Percentiles rank a stretch among this genome's conserved stretches.
Conservation (phyloP, 1,140 invertebrate species). For the Palaemon carinicauda region DNA sequence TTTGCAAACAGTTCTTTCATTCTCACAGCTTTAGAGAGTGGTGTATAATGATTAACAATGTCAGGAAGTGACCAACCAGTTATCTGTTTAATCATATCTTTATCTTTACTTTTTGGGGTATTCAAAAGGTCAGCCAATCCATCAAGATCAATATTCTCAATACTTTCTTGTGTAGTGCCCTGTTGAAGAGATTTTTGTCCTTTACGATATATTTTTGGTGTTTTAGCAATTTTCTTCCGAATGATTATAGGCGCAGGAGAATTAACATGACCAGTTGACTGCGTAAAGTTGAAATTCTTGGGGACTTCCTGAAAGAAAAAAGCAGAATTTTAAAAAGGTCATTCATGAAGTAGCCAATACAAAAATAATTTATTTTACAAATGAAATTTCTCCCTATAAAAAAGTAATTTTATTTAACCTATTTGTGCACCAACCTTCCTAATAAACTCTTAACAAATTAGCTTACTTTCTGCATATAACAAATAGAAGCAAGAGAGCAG, state of each 20-base stretch:
- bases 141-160: slow-evolving; percentile 5
- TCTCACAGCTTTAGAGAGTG: no score
- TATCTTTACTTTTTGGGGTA: slow-evolving; percentile 15
- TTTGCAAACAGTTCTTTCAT: not conserved
- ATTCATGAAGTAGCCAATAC: not conserved
- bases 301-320: slow-evolving; percentile 35
- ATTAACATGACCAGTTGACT: slow-evolving; percentile 64
- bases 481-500: no score
- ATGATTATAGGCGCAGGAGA: slow-evolving; percentile 64
- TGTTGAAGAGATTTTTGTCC: slow-evolving; percentile 60
- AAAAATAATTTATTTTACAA: not conserved
- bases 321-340: not conserved
- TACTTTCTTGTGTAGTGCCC: not conserved
- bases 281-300: slow-evolving; percentile 21
- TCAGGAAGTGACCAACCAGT: no score
- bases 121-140: slow-evolving; percentile 38
- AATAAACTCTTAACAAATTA: no score
- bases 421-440: no score
- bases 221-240: slow-evolving; percentile 62
- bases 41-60: no score
- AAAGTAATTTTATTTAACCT: no score
- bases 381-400: not conserved
- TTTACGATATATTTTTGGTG: slow-evolving; percentile 61
- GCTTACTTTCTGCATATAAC: no score
- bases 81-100: not conserved